Percentiles rank a stretch among this genome's conserved stretches.
Evolutionary conservation across 2,888 invertebrate species (phyloP).

Genomic region (Neria commutata): DNA sequence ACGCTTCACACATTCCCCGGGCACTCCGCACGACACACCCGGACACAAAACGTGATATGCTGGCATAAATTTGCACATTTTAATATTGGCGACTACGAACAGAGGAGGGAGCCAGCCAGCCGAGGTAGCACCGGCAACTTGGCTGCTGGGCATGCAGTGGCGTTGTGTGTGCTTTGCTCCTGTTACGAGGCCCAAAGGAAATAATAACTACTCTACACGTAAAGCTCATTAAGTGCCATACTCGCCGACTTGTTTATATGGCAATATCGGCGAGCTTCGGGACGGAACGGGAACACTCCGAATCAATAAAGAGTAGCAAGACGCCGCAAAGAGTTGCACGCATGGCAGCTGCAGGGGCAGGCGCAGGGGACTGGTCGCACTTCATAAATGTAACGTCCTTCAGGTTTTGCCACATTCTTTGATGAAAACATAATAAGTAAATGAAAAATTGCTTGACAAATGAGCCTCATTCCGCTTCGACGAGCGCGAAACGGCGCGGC

Average conservation of each 20-base stretch:
- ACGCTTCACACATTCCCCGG: not conserved
- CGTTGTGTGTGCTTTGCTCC: not conserved
- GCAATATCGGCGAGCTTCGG: not conserved
- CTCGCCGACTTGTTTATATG: not conserved
- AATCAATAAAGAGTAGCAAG: not conserved
- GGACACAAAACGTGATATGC: not conserved
- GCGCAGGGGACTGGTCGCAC: too few relatives aligned
- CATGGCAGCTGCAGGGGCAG: too few relatives aligned
- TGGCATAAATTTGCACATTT: slow-evolving; percentile 1
- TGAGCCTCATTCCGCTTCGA: not conserved
- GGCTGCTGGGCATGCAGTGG: not conserved
- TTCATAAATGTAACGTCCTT: not conserved
- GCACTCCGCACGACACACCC: too few relatives aligned
- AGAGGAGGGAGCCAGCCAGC: too few relatives aligned
- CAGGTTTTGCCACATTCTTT: not conserved
- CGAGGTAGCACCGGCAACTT: not conserved
- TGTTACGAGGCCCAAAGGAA: not conserved
- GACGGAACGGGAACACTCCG: not conserved
- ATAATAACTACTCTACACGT: not conserved
- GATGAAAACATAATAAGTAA: not conserved
- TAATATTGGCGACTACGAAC: too few relatives aligned
- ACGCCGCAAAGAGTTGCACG: not conserved
- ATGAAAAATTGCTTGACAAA: slow-evolving; percentile 1
- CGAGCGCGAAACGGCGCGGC: not conserved
- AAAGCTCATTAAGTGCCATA: not conserved